phyloP scores from a whole-genome alignment of 2,797 vertebrate species.

The Sebastolobus alascanus region DNA sequence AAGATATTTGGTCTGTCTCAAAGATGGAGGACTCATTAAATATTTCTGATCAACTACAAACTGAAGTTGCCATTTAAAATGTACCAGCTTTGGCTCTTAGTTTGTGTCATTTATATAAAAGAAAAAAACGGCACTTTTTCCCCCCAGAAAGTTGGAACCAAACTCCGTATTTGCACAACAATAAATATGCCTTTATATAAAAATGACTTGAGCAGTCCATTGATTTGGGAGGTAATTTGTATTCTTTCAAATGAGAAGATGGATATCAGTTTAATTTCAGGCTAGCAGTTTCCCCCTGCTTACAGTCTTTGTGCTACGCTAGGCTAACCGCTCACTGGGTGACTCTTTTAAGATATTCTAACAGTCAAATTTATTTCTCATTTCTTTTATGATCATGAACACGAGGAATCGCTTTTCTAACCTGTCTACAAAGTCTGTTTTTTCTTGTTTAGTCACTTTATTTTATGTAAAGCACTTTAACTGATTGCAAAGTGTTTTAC shows the following conservation, averaged over 20 bases:
- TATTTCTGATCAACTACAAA: too few species aligned
- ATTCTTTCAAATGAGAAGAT: not conserved
- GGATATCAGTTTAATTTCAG: not conserved
- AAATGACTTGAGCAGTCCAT: not conserved
- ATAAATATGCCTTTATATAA: not conserved
- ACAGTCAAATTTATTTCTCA: not conserved
- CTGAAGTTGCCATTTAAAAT: too few species aligned
- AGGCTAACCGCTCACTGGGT: not conserved
- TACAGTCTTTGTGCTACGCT: constrained; percentile 17
- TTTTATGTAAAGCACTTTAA: constrained; percentile 26
- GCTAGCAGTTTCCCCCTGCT: not conserved
- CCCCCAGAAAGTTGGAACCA: not conserved
- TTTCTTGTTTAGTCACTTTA: not conserved
- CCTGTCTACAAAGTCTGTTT: not conserved
- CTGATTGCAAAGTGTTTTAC: constrained; percentile 4
- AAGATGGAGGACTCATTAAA: too few species aligned
- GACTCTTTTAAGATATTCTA: not conserved
- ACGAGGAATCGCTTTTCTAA: too few species aligned
- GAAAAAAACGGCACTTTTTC: too few species aligned
- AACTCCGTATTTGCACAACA: not conserved
- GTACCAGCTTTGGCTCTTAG: too few species aligned
- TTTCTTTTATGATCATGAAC: not conserved
- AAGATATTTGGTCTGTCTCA: too few species aligned
- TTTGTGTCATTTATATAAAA: not conserved
- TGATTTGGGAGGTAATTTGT: not conserved